phyloP scores from a whole-genome alignment of 2,113 vertebrate genomes.

The Pluvianellus socialis region DNA sequence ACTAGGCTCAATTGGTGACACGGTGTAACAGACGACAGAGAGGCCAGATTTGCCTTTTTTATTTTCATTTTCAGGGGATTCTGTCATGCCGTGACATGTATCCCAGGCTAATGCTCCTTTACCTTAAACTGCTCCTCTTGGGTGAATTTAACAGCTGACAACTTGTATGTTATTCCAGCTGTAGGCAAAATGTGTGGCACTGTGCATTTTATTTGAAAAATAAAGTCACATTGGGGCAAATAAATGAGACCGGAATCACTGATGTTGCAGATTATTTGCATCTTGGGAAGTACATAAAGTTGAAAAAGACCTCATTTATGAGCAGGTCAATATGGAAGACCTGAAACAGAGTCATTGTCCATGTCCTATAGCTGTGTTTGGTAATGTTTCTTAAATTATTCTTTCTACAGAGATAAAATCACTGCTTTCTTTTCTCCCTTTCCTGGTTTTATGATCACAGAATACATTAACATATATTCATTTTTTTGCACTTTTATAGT shows the following conservation, averaged over 20 bases:
- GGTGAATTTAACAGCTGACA: conserved; percentile 19
- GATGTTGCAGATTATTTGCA: not conserved
- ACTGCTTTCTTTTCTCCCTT: conserved; percentile 2
- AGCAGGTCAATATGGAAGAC: not conserved
- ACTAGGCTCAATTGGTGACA: not conserved
- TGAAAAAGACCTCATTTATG: conserved; percentile 3
- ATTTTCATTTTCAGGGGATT: conserved; percentile 22
- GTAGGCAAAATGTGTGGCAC: conserved; percentile 17
- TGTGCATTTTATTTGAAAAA: conserved; percentile 8
- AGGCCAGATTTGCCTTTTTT: conserved; percentile 16
- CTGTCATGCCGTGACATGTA: not conserved
- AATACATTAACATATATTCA: conserved; percentile 27
- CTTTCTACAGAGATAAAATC: conserved; percentile 21
- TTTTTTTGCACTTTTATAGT: not conserved
- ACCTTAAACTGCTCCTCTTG: conserved; percentile 30
- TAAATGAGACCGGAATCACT: conserved; percentile 14
- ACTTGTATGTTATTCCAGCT: conserved; percentile 39
- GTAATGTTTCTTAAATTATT: conserved; percentile 26
- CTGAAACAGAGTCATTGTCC: not conserved
- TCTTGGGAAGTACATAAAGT: not conserved
- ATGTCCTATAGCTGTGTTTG: not conserved
- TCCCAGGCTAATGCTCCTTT: not conserved
- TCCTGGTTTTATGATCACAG: not conserved
- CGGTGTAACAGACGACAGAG: not conserved
- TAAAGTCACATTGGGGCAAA: not conserved